Evolutionary conservation across 2,113 vertebrate genomes (phyloP), one percentile per base, ranked within the genome.

Genomic region (Chaetodon trifascialis): DNA sequence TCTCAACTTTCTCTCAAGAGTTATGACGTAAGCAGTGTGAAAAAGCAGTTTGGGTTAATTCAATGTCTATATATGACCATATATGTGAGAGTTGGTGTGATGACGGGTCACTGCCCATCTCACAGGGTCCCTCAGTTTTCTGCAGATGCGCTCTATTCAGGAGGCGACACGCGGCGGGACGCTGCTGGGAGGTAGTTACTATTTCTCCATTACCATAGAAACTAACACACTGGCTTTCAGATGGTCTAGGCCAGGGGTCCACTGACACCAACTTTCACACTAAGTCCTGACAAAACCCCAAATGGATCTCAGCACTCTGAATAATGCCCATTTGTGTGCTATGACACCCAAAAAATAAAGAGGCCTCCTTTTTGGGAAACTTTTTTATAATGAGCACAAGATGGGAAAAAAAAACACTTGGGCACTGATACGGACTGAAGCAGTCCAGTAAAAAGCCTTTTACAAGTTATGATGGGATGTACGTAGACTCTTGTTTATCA

Each of bases 31-130:
- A 88, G 85, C 58, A 40, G 66, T 69, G 82, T 85, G 96, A 96
- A 95, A 95, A 96, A 83, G 95, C 95, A 81, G 66, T 91, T 89
- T 77, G 63, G 69, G 79, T 74, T 84, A 85, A 91, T 91, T 90
- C 87, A 89, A 23, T 67, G 88, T 91, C 82, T 87, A 79, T 89
- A 79, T 85, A 71, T 78, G 84, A 80, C 85, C 80, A 62, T 87
- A 80, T 85, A 87, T 95, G 96, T 95, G 91, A 89, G 93, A 81
- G 91, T 79, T 56, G 11, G 49, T 80, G 81, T 79, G 73, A 96
- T 97, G 97, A 98, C 96, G 97, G 98, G 97, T 99, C 98, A 99
- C 94, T 98, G 97, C 96, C 96, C 98, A 98, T 97, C 97, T 97
- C 95, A 72, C 94, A 93, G 95, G 94, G 94, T 95, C 96, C 95